These are phyloP conservation scores for Eurytoma adleriae DNA, from an alignment of 2,888 invertebrate genomes.

Conservation along the genomic window DNA sequence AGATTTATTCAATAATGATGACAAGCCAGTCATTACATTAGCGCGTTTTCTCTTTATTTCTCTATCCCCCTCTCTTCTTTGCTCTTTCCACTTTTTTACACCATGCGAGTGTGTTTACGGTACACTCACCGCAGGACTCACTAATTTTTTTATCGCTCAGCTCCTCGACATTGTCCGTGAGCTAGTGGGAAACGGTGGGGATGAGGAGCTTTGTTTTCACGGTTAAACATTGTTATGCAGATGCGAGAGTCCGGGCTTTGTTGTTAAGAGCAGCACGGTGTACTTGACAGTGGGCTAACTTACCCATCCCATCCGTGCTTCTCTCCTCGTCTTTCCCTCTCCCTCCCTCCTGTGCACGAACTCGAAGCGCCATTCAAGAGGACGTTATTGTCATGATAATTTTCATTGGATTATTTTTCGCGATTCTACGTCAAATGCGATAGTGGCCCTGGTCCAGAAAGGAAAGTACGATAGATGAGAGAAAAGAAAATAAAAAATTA, in stretches of 20 bases:
- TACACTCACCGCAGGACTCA: background rate
- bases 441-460: background rate
- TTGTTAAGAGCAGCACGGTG: slow-evolving; percentile 59
- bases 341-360: slow-evolving; percentile 9
- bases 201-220: slow-evolving; percentile 67
- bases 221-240: slow-evolving; percentile 73
- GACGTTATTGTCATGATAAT: slow-evolving; percentile 69
- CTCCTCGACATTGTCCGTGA: slow-evolving; percentile 16
- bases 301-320: slow-evolving; percentile 1
- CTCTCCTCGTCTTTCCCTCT: background rate
- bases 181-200: background rate
- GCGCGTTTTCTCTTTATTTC: background rate
- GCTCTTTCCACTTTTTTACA: background rate
- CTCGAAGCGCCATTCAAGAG: background rate
- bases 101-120: too few species aligned
- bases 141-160: slow-evolving; percentile 51
- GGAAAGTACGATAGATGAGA: background rate
- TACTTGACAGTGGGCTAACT: slow-evolving; percentile 53
- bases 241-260: slow-evolving; percentile 67
- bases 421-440: slow-evolving; percentile 59
- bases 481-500: background rate
- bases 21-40: slow-evolving; percentile 49
- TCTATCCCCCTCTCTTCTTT: background rate
- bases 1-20: slow-evolving; percentile 55
- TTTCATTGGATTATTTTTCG: slow-evolving; percentile 67